A percentile compares a stretch with the other conserved stretches of the same genome.
phyloP scores from a whole-genome alignment of 2,113 vertebrate genomes.

The Corvus hawaiiensis region DNA sequence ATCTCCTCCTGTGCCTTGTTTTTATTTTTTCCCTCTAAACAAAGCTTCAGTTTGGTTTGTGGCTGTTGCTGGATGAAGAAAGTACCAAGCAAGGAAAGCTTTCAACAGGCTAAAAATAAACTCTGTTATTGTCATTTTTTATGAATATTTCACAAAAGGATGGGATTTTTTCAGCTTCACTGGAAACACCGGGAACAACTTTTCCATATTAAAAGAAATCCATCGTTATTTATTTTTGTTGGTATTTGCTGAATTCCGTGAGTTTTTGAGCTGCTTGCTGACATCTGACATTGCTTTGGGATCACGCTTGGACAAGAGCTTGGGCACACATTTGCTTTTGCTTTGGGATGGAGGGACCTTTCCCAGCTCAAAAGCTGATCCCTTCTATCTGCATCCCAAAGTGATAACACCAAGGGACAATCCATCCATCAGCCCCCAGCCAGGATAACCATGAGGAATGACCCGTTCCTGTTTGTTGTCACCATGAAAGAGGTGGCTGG shows the following conservation, averaged over 20 bases:
- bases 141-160: not conserved
- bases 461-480: not conserved
- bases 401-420: not conserved
- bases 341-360: not conserved
- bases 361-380: not conserved
- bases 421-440: not conserved
- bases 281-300: conserved; percentile 8
- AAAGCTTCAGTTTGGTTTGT: not conserved
- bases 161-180: conserved; percentile 14
- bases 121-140: not conserved
- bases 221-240: not conserved
- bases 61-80: not conserved
- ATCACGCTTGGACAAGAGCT: not conserved
- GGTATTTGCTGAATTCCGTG: not conserved
- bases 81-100: not conserved
- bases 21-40: not conserved
- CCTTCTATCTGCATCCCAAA: not conserved
- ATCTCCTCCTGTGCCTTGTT: not conserved
- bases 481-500: not conserved
- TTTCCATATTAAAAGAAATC: conserved; percentile 36
- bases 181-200: not conserved
- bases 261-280: conserved; percentile 6
- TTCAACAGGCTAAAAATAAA: conserved; percentile 39
- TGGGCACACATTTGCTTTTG: not conserved
- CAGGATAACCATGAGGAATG: accelerated